Percentiles rank a stretch among this genome's conserved stretches.
Conservation (phyloP, 2,797 vertebrate species). For the Scolopax rusticola region DNA sequence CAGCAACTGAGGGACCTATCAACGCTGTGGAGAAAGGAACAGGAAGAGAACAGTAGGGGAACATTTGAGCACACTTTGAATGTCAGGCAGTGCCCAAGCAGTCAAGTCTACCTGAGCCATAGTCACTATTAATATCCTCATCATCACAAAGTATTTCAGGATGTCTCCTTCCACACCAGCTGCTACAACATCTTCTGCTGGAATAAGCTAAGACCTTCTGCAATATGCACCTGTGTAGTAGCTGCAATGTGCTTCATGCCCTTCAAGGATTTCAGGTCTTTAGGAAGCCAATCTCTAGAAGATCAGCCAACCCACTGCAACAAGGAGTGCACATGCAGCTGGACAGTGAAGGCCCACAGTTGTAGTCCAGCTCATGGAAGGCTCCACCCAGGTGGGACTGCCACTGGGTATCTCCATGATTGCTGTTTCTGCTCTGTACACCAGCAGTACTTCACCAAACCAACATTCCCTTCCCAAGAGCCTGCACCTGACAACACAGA, state of each 20-base stretch:
- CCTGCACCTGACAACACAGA: not conserved
- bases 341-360: not conserved
- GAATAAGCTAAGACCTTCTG: not conserved
- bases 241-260: not conserved
- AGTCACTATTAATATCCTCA: not conserved
- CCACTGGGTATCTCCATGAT: fast-evolving
- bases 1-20: not conserved
- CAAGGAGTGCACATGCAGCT: not conserved
- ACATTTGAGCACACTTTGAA: not conserved
- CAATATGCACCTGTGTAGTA: fast-evolving
- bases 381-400: not conserved
- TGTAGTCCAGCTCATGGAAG: not conserved
- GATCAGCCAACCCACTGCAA: not conserved
- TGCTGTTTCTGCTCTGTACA: not conserved
- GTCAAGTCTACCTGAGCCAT: not conserved
- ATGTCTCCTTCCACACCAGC: fast-evolving
- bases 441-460: not conserved
- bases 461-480: not conserved
- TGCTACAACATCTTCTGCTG: not conserved
- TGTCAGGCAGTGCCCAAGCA: not conserved
- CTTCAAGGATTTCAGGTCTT: not conserved
- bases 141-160: not conserved
- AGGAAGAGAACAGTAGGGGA: not conserved
- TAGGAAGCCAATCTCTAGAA: not conserved
- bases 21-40: not conserved